Evolutionary conservation across 2,797 vertebrate species (phyloP), one percentile per base, ranked within the genome.

Genomic region (Sebastes cheni): DNA sequence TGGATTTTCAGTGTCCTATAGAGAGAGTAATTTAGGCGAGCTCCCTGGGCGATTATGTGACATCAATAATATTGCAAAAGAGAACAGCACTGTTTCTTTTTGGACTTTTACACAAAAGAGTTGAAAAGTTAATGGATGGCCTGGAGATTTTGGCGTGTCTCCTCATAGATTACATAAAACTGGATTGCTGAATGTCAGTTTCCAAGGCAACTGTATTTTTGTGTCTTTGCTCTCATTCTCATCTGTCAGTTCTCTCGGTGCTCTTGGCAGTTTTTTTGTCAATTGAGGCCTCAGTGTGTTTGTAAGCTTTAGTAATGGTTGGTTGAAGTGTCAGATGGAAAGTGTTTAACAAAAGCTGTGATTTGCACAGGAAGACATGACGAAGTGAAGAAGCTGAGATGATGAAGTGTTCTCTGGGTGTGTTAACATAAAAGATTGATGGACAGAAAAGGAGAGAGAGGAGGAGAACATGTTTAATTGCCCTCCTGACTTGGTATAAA

Each of bases 121-220:
- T 81, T 89, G 80, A 85, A 87, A 90, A 88, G 86, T 92, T 91
- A 79, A 84, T 56, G 9, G 58, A 46, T 64, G 58, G 73, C 88
- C 77, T 68, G n/a, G 50, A 84, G 80, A 83, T 68, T 88, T 59
- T 90, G 83, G 86, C 82, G 70, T 8, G 56, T 74, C 55, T 76
- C 77, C 5, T 42, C 68, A 50, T 58, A 61, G 73, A 91, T 92
- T 90, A 88, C 83, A 86, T 87, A 90, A 89, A 90, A 77, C 68
- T 79, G 79, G 76, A 87, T 78, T 70, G 83, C 75, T 87, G 81
- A 66, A 80, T 72, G 78, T 86, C 81, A 67, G 93, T 94, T 92
- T 89, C 93, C 93, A 89, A 84, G 92, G 91, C 90, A 92, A 94
- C 92, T 80, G 79, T 79, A 23, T 73, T 84, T 88, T 88, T 80